phyloP scores from a whole-genome alignment of 2,797 vertebrate species.

The Mormyrops attenuatus region DNA sequence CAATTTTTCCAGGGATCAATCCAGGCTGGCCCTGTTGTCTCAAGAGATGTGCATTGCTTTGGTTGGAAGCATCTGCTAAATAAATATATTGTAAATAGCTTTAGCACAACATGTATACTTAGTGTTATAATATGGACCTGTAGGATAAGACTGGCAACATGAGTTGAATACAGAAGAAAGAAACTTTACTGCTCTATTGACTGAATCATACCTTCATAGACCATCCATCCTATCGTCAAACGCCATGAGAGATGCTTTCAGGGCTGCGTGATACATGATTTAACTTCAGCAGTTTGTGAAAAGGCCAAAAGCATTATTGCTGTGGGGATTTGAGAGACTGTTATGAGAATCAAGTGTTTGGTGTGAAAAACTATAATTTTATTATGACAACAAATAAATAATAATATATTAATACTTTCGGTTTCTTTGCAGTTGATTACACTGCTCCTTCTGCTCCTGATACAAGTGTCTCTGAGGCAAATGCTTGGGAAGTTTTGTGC shows the following conservation, averaged over 20 bases:
- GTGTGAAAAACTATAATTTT: background rate
- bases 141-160: background rate
- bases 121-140: background rate
- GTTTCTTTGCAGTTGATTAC: background rate
- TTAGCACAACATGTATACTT: background rate
- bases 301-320: background rate
- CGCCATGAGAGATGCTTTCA: background rate
- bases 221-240: background rate
- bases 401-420: background rate
- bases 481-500: background rate
- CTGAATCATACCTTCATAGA: background rate
- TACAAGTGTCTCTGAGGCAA: background rate
- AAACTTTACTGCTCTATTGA: background rate
- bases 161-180: background rate
- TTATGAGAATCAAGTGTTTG: background rate
- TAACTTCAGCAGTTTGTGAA: background rate
- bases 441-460: background rate
- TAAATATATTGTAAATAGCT: background rate
- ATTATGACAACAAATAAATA: background rate
- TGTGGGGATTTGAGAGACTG: background rate
- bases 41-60: background rate
- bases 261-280: background rate
- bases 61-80: background rate
- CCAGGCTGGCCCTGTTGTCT: background rate
- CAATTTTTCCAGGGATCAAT: background rate